Conservation (phyloP, 2,888 invertebrate genomes). For the Malthinus seriepunctatus region DNA sequence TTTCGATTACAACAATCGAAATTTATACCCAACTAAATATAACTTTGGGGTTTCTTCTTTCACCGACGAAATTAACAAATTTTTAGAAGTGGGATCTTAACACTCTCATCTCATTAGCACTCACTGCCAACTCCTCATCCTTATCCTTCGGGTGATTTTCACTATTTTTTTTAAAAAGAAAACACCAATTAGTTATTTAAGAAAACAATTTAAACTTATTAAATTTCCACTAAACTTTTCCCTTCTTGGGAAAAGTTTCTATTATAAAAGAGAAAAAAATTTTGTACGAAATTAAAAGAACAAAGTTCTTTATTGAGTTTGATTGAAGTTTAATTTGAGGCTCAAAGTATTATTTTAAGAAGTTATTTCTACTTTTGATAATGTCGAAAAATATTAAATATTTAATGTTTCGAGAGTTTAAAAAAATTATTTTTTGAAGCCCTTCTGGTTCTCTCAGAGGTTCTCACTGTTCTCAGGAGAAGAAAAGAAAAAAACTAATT, state of each 20-base stretch:
- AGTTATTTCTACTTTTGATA: slow-evolving; percentile 14
- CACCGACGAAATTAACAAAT: too few species aligned
- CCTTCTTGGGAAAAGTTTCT: slow-evolving; percentile 10
- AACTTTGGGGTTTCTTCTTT: too few species aligned
- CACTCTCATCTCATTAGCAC: too few species aligned
- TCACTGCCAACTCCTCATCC: too few species aligned
- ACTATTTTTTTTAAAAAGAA: too few species aligned
- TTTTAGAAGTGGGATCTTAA: too few species aligned
- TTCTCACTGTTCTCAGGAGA: neutral
- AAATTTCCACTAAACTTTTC: slow-evolving; percentile 13
- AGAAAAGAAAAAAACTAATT: neutral
- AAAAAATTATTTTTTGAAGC: neutral
- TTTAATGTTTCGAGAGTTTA: slow-evolving; percentile 2
- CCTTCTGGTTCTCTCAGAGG: too few species aligned
- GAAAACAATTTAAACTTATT: slow-evolving; percentile 19
- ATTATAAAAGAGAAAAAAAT: slow-evolving; percentile 18
- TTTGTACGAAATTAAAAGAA: slow-evolving; percentile 23
- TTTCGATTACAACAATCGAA: too few species aligned
- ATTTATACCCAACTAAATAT: too few species aligned
- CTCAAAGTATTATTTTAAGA: slow-evolving; percentile 24
- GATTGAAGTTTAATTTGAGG: slow-evolving; percentile 32
- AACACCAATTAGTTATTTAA: neutral
- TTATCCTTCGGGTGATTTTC: too few species aligned
- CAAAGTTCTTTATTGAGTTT: slow-evolving; percentile 32
- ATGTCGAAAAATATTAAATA: slow-evolving; percentile 6